phyloP scores from a whole-genome alignment of 1,140 invertebrate genomes.

The Drosophila mojavensis region DNA sequence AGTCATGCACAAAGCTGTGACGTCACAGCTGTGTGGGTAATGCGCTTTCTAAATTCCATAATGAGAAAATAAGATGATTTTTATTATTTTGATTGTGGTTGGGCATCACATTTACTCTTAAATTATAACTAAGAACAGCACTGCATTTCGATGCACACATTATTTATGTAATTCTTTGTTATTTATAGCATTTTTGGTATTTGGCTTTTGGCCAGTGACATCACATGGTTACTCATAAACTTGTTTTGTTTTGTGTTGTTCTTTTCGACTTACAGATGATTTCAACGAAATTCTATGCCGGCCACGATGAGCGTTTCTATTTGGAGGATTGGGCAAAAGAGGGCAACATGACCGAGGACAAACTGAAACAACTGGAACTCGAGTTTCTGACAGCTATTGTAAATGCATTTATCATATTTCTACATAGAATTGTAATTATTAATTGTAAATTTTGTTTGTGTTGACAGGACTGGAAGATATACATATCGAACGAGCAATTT shows the following conservation, averaged over 20 bases:
- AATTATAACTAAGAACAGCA: not conserved
- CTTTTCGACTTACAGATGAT: slow-evolving; percentile 90
- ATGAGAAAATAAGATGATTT: no score
- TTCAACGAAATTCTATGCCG: slow-evolving; percentile 96
- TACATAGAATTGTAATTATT: slow-evolving; percentile 1
- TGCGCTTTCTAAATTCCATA: no score
- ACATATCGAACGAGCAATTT: slow-evolving; percentile 89
- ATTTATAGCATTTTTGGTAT: slow-evolving; percentile 2
- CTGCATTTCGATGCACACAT: no score
- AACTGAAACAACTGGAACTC: slow-evolving; percentile 93
- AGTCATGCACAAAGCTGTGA: no score
- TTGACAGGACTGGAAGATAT: slow-evolving; percentile 93
- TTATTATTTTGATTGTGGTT: no score
- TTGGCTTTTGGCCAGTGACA: slow-evolving; percentile 22
- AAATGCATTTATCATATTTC: slow-evolving; percentile 80
- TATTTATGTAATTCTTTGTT: slow-evolving; percentile 1
- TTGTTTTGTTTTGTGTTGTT: slow-evolving; percentile 13
- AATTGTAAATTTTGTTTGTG: slow-evolving; percentile 14
- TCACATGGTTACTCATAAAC: slow-evolving; percentile 30
- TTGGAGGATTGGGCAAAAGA: slow-evolving; percentile 95
- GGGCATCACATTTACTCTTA: no score
- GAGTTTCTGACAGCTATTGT: slow-evolving; percentile 96
- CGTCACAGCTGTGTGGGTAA: no score
- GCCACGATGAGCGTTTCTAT: slow-evolving; percentile 94
- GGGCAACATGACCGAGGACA: slow-evolving; percentile 88